Base-by-base conservation (phyloP, 2,113 vertebrate genomes). In the Hippocampus comes region DNA sequence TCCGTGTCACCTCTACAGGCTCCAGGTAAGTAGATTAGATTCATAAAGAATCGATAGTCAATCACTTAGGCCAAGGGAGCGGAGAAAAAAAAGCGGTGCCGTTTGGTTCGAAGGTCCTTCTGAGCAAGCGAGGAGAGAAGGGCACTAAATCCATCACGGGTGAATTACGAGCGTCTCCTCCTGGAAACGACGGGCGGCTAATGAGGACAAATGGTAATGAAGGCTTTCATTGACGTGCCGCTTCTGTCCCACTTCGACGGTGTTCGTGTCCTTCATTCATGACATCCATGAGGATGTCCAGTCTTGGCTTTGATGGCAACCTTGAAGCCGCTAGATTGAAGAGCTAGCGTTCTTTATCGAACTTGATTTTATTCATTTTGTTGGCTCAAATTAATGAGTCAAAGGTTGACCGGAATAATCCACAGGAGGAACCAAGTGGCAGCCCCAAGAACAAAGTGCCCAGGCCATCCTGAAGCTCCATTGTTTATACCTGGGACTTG, bases 11-110 rank as follows among this genome's bases (percentile, higher is more conserved):
- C 88, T 90, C 88, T 75, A 84, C 63, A 65, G 23, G 63, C 79
- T 56, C 68, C 84, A 87, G 79, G 80, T 91, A 92, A 93, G 85
- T 89, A 85, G 87, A 93, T 92, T 93, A 91, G 71, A 77, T 75
- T 78, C 72, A 84, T 72, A 79, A 74, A 51, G 70, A 89, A 93
- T 93, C 91, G 75, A 93, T 92, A 91, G 83, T 78, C 87, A 92
- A 92, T 92, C 89, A 90, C 90, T 92, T 91, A 90, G 78, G 55
- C 65, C 73, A 61, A 14, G 80, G 78, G 81, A 87, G 27, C 8
- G 76, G 41, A 51, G 34, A 38, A n/a, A 42, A 72, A 80, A 78
- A 85, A 72, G 74, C 63, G 21, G 69, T 18, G 42, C 53, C n/a
- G 55, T 79, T 66, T 56, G 67, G 67, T 73, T 65, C 68, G 76